These are phyloP conservation scores for Drosophila ohnishii DNA, from an alignment of 1,140 invertebrate genomes.

Conservation along the genomic window DNA sequence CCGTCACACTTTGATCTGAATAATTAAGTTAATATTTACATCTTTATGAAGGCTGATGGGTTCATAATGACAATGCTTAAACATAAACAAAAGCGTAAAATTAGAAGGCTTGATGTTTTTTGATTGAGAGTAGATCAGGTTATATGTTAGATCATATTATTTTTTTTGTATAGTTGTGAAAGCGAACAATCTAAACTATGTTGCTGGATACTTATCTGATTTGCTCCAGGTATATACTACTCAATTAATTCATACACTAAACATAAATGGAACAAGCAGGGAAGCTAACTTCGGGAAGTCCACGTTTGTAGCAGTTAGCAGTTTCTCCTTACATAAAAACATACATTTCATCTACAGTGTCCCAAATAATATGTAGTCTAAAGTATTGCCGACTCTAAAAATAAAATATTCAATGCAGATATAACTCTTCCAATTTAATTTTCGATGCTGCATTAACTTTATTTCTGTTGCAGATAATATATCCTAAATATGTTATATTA, in stretches of 20 bases:
- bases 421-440: no score
- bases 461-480: background rate
- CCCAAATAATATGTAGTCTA: background rate
- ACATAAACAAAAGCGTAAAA: constrained; percentile 3
- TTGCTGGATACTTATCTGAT: background rate
- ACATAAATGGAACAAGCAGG: background rate
- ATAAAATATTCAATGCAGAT: background rate
- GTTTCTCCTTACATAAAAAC: background rate
- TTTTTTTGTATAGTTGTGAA: no score
- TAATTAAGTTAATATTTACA: constrained; percentile 5
- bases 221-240: background rate
- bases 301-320: background rate
- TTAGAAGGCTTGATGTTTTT: background rate
- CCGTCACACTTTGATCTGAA: background rate
- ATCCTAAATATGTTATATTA: background rate
- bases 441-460: background rate
- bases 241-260: background rate
- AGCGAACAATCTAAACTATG: background rate
- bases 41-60: constrained; percentile 7
- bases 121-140: background rate
- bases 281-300: background rate
- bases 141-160: background rate
- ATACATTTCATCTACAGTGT: background rate
- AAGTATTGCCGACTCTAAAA: no score
- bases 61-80: constrained; percentile 2